A percentile compares a stretch with the other conserved stretches of the same genome.
These are phyloP conservation scores for Tetheella fluctuosa DNA, from an alignment of 2,888 invertebrate species.

Conservation along the genomic window DNA sequence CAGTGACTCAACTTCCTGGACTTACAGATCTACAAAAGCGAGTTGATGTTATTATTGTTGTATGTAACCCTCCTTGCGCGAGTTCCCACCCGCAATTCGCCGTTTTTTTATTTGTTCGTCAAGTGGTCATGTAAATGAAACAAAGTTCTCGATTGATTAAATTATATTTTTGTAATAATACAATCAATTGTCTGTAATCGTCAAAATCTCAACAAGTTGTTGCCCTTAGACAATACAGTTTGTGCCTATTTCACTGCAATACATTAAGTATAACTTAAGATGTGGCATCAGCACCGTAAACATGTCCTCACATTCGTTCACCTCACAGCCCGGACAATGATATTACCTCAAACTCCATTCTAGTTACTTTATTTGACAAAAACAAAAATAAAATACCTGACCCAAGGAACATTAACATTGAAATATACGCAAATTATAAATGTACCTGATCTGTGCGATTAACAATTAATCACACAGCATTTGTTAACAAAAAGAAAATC, in stretches of 20 bases:
- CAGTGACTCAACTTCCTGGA: too few species aligned
- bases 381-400: conserved; percentile 29
- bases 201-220: conserved; percentile 77
- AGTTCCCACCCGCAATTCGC: too few species aligned
- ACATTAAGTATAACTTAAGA: conserved; percentile 28
- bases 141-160: conserved; percentile 64
- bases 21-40: too few species aligned
- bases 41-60: too few species aligned
- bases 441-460: conserved; percentile 27
- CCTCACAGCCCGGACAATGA: conserved; percentile 23
- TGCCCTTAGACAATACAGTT: conserved; percentile 67
- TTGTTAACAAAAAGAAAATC: conserved; percentile 36
- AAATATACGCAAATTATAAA: conserved; percentile 27
- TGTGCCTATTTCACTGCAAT: conserved; percentile 69
- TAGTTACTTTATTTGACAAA: conserved; percentile 23
- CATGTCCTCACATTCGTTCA: conserved; percentile 44
- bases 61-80: too few species aligned
- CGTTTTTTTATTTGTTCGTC: not conserved
- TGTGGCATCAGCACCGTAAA: conserved; percentile 44
- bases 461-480: conserved; percentile 27
- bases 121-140: not conserved
- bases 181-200: conserved; percentile 75
- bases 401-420: conserved; percentile 14
- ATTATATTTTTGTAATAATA: conserved; percentile 80
- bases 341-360: not conserved